Percentiles rank a stretch among this genome's conserved stretches.
These are phyloP conservation scores for Colostygia pectinataria DNA, from an alignment of 2,888 invertebrate genomes.

Conservation along the genomic window DNA sequence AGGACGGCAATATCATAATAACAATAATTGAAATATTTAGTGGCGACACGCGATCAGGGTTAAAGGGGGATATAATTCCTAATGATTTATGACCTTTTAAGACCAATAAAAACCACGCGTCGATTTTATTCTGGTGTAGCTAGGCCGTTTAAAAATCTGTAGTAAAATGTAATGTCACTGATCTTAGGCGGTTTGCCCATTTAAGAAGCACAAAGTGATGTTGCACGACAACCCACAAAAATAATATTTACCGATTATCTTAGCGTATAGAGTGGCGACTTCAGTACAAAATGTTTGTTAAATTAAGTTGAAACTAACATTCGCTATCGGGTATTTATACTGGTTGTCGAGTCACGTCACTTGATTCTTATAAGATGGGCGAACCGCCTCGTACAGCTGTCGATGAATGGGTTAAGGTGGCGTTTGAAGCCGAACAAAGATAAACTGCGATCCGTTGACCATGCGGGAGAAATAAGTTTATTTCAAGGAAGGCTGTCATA, in stretches of 20 bases:
- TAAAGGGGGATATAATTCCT: slow-evolving; percentile 48
- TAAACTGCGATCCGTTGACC: slow-evolving; percentile 2
- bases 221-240: no score
- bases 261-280: no score
- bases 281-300: no score
- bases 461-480: slow-evolving; percentile 2
- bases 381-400: no score
- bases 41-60: slow-evolving; percentile 61
- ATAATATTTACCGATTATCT: no score
- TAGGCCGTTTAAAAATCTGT: neutral
- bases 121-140: slow-evolving; percentile 30
- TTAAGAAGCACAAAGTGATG: no score
- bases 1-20: slow-evolving; percentile 58
- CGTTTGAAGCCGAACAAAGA: slow-evolving; percentile 6
- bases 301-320: no score
- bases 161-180: slow-evolving; percentile 36
- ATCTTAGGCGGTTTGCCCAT: no score
- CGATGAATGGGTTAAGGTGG: slow-evolving; percentile 18
- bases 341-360: no score
- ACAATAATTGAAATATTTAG: slow-evolving; percentile 72
- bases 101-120: slow-evolving; percentile 32
- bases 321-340: no score
- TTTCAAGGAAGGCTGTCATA: neutral
- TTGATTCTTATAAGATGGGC: no score
- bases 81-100: slow-evolving; percentile 48